phyloP scores from a whole-genome alignment of 2,113 vertebrate species.

The Struthidea cinerea region DNA sequence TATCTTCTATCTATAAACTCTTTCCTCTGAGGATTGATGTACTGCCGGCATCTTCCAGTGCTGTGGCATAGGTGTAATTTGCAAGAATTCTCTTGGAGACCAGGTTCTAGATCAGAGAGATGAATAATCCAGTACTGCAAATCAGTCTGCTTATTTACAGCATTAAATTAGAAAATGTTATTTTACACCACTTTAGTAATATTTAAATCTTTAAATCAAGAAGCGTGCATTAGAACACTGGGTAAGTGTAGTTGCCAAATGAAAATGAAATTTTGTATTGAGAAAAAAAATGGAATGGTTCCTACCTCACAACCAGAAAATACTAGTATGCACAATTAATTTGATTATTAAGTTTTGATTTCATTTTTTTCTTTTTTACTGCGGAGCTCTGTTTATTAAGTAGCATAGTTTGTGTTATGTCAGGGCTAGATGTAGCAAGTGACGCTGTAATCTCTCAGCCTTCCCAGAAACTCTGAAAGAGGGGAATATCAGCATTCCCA shows the following conservation, averaged over 20 bases:
- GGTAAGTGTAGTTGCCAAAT: neutral
- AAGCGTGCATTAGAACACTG: neutral
- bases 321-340: neutral
- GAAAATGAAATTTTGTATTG: neutral
- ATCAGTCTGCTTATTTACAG: neutral
- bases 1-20: neutral
- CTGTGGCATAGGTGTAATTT: neutral
- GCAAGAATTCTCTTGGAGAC: neutral
- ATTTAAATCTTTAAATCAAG: neutral
- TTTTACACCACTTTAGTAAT: neutral
- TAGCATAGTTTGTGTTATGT: neutral
- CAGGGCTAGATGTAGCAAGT: neutral
- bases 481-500: neutral
- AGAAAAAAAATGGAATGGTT: neutral
- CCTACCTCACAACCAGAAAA: neutral
- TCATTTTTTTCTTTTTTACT: neutral
- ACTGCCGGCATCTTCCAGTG: neutral
- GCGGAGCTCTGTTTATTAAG: neutral
- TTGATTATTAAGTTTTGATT: neutral
- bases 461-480: neutral
- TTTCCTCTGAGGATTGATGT: neutral
- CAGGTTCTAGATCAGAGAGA: neutral
- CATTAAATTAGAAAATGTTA: neutral
- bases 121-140: neutral
- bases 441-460: neutral